Evolutionary conservation across 2,113 vertebrate genomes (phyloP).

Genomic region (Spea multiplicata): DNA sequence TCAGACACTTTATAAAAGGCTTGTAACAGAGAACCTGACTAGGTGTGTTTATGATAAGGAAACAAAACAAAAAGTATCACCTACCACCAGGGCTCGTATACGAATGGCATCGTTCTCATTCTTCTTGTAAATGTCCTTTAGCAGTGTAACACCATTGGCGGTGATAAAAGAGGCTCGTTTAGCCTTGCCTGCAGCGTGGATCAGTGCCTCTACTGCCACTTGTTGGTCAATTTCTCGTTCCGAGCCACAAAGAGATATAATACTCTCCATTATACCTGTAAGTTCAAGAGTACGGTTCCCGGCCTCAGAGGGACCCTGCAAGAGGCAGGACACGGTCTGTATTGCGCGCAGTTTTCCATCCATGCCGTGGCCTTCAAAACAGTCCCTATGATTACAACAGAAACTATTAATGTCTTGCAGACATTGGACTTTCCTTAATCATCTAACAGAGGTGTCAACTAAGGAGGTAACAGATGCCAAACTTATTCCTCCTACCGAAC

Average conservation of each 20-base stretch:
- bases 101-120: slow-evolving; percentile 91
- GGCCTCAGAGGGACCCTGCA: slow-evolving; percentile 88
- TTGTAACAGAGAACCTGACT: no score
- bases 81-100: slow-evolving; percentile 92
- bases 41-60: no score
- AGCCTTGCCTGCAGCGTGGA: slow-evolving; percentile 91
- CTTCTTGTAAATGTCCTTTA: slow-evolving; percentile 96
- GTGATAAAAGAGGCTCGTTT: slow-evolving; percentile 96
- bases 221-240: slow-evolving; percentile 83
- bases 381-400: slow-evolving; percentile 66
- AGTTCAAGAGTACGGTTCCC: slow-evolving; percentile 89
- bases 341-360: slow-evolving; percentile 84
- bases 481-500: slow-evolving; percentile 68
- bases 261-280: slow-evolving; percentile 85
- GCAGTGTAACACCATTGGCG: slow-evolving; percentile 84
- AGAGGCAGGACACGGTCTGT: slow-evolving; percentile 87
- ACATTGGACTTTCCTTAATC: no score
- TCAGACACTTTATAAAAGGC: no score
- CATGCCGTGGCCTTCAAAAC: slow-evolving; percentile 73
- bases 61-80: background rate
- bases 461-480: no score
- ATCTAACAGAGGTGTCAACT: no score
- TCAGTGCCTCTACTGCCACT: slow-evolving; percentile 90
- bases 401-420: background rate
- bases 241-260: slow-evolving; percentile 87